phyloP scores from a whole-genome alignment of 2,888 invertebrate species.

The Agrochola lychnidis region DNA sequence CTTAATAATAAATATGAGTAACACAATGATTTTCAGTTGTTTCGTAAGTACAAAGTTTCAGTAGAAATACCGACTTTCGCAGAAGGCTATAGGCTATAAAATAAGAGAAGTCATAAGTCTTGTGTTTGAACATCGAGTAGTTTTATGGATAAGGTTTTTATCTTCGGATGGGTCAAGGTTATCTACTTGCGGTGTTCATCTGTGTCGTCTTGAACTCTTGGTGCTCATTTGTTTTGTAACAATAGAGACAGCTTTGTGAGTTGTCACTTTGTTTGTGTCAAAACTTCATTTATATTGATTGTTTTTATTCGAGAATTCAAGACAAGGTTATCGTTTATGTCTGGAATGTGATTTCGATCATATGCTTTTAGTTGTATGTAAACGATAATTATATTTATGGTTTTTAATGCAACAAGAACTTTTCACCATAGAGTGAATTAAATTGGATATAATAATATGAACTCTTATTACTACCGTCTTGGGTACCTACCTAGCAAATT shows the following conservation, averaged over 20 bases:
- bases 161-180: slow-evolving; percentile 59
- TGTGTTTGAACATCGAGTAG: slow-evolving; percentile 34
- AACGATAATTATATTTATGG: too few species aligned
- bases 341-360: not conserved
- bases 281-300: slow-evolving; percentile 9
- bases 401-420: too few species aligned
- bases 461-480: not conserved
- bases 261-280: slow-evolving; percentile 10
- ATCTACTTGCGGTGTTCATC: slow-evolving; percentile 30
- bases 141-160: slow-evolving; percentile 43
- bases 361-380: not conserved
- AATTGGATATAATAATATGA: too few species aligned
- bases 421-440: not conserved
- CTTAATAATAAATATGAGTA: not conserved
- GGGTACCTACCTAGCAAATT: too few species aligned
- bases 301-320: slow-evolving; percentile 1
- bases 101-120: slow-evolving; percentile 28
- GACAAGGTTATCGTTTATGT: slow-evolving; percentile 16
- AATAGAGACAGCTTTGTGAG: not conserved
- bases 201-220: not conserved
- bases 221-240: slow-evolving; percentile 6
- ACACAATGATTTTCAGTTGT: slow-evolving; percentile 6
- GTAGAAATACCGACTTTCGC: slow-evolving; percentile 18
- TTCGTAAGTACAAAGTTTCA: slow-evolving; percentile 37
- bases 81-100: slow-evolving; percentile 49